Conservation (phyloP, 2,113 vertebrate genomes). For the Malurus alboscapulatus region DNA sequence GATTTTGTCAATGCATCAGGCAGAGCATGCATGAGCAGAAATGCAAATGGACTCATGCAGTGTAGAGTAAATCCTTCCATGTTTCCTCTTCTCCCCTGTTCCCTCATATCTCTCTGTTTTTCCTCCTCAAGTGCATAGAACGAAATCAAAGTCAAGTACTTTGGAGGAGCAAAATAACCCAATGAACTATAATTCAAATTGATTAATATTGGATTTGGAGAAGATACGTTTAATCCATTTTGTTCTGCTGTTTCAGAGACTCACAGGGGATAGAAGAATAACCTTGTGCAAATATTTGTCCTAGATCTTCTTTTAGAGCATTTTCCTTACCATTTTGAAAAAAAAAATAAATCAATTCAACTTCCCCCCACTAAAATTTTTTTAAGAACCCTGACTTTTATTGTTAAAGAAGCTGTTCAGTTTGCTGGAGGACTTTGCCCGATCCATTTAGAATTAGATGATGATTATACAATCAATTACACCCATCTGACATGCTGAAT, state of each 20-base stretch:
- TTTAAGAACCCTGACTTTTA: neutral
- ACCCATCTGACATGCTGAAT: constrained; percentile 65
- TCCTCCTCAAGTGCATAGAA: neutral
- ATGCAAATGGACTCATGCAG: neutral
- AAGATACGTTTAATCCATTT: constrained; percentile 13
- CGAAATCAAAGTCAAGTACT: neutral
- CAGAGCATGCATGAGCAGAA: neutral
- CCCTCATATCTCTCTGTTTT: neutral
- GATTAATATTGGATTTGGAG: constrained; percentile 27
- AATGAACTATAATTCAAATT: constrained; percentile 18
- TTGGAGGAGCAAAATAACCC: neutral
- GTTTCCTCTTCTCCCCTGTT: neutral
- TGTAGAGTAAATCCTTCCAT: neutral
- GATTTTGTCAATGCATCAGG: neutral
- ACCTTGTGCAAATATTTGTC: constrained; percentile 2
- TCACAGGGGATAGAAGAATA: neutral
- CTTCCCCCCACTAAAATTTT: neutral
- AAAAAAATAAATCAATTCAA: neutral
- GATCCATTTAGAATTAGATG: constrained; percentile 40
- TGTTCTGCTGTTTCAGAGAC: neutral
- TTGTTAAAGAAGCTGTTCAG: constrained; percentile 32
- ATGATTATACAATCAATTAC: constrained; percentile 67
- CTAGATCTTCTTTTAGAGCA: constrained; percentile 10
- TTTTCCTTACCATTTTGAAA: neutral
- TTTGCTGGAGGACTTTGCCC: constrained; percentile 52